phyloP scores from a whole-genome alignment of 2,113 vertebrate species.

The Zosterops japonicus region DNA sequence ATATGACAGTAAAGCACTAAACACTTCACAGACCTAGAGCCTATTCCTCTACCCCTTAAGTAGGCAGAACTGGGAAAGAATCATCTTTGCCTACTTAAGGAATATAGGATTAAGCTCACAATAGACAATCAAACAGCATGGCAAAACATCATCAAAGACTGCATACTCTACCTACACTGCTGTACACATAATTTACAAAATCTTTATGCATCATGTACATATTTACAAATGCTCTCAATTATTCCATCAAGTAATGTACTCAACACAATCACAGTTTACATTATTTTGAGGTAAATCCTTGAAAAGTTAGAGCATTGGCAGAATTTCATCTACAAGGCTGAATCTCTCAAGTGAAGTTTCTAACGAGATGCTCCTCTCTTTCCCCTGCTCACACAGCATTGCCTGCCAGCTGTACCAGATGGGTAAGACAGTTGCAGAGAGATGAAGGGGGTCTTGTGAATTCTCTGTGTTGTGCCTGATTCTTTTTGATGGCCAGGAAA shows the following conservation, averaged over 20 bases:
- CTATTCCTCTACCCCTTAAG: not conserved
- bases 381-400: not conserved
- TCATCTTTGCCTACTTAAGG: not conserved
- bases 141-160: not conserved
- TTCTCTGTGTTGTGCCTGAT: not conserved
- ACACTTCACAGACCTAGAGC: not conserved
- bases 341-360: not conserved
- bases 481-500: not conserved
- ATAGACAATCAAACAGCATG: not conserved
- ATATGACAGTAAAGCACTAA: not conserved
- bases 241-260: conserved; percentile 32
- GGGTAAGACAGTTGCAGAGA: not conserved
- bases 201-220: conserved; percentile 32
- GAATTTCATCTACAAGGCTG: not conserved
- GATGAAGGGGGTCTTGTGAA: not conserved
- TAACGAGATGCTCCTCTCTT: not conserved
- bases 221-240: conserved; percentile 52
- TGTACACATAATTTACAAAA: conserved; percentile 52
- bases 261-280: conserved; percentile 47
- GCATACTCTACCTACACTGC: conserved; percentile 3
- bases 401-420: not conserved
- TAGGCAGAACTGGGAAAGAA: not conserved
- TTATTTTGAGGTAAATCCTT: conserved; percentile 60
- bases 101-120: not conserved
- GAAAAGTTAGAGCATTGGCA: not conserved